These are phyloP conservation scores for Chymomyza caudatula DNA, from an alignment of 2,888 invertebrate species.

Conservation along the genomic window DNA sequence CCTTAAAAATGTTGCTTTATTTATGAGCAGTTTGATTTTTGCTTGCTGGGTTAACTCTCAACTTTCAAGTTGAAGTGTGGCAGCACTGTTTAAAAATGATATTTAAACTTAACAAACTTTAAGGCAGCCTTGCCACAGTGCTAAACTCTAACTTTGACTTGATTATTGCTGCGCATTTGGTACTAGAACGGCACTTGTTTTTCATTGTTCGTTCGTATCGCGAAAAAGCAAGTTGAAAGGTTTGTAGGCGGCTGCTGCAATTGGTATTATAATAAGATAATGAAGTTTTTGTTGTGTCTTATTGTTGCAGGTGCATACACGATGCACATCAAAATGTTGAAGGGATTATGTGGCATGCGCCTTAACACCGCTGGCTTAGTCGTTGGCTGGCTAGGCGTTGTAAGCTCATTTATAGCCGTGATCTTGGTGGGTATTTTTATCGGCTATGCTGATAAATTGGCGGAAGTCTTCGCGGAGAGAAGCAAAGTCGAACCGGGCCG, in stretches of 20 bases:
- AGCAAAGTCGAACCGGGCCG: background rate
- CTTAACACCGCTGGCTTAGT: slow-evolving; percentile 74
- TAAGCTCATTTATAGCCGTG: slow-evolving; percentile 50
- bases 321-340: slow-evolving; percentile 53
- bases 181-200: too few species aligned
- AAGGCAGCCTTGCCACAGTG: too few species aligned
- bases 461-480: background rate
- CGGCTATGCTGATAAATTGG: slow-evolving; percentile 46
- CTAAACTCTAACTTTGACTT: too few species aligned
- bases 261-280: background rate
- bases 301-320: background rate
- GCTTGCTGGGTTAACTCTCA: too few species aligned
- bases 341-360: slow-evolving; percentile 63
- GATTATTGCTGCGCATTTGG: background rate
- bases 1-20: too few species aligned
- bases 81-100: too few species aligned
- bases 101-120: too few species aligned
- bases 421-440: slow-evolving; percentile 46
- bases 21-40: too few species aligned
- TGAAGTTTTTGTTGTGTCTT: background rate
- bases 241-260: background rate
- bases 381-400: slow-evolving; percentile 73
- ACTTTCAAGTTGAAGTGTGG: too few species aligned
- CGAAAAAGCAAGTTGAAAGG: background rate
- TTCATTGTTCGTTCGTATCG: too few species aligned